Evolutionary conservation across 2,113 vertebrate species (phyloP), one percentile per base, ranked within the genome.

Genomic region (Rhadina sibilatrix): DNA sequence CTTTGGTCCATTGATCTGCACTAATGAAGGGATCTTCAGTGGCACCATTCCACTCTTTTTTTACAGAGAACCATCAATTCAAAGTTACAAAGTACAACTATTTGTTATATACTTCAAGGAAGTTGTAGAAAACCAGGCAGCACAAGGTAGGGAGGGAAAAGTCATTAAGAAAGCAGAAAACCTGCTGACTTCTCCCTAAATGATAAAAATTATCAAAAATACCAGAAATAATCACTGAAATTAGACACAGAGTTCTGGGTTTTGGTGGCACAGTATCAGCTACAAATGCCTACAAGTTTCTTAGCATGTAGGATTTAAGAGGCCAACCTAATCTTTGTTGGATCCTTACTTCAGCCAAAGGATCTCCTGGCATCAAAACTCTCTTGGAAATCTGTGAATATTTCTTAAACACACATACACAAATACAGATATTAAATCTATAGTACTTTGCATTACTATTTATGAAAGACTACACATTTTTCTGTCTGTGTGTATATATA

Each of bases 231-330:
- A 38, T 33, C 12, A 38, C 7, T 19, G 37, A 77, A 85, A 91
- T 50, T 6, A 50, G 8, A 10, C 17, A 31, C 0, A 31, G 23
- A 52, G 9, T 60, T 72, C 44, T 21, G 8, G 1, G 20, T n/a
- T 74, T 57, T 69, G 15, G 35, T 50, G 8, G 8, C 15, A 35
- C 3, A 12, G 4, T 47, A 25, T 23, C 50, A 70, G 9, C 1
- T 91, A n/a, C 16, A 87, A 70, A 86, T 49, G 15, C 4, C n/a
- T 50, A 31, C 42, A 66, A 27, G n/a, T 4, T 56, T 63, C 17
- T 65, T 15, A 13, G 6, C 3, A 23, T 9, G 31, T 6, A 61
- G 28, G n/a, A 42, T 40, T 64, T 57, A 14, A 81, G 71, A 69
- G 22, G 6, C 2, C 57, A 85, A 4, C 8, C 1, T 60, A 15